Evolutionary conservation across 2,888 invertebrate genomes (phyloP).

Genomic region (Cepaea hortensis): DNA sequence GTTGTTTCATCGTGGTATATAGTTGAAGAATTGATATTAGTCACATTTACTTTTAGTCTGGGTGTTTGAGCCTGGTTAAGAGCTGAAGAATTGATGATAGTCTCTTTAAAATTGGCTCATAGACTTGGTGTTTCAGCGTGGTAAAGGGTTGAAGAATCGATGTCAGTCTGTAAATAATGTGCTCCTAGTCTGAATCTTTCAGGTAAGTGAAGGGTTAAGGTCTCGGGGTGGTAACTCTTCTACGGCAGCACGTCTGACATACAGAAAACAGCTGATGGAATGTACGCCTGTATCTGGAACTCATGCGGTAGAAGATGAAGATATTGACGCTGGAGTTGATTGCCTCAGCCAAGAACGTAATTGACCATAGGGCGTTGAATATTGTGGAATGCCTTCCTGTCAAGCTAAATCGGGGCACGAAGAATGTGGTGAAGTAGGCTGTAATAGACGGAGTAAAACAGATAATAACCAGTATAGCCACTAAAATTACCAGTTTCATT

Average conservation of each 20-base stretch:
- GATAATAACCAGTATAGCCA: not conserved
- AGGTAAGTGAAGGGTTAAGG: no score
- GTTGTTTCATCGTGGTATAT: no score
- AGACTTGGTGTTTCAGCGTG: no score
- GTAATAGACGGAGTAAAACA: conserved; percentile 1
- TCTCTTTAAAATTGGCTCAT: no score
- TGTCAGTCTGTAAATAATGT: no score
- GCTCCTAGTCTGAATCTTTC: no score
- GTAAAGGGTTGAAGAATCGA: no score
- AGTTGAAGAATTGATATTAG: no score
- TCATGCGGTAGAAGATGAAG: conserved; percentile 11
- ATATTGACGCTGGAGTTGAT: conserved; percentile 22
- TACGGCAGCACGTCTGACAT: not conserved
- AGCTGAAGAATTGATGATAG: no score
- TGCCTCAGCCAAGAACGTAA: conserved; percentile 17
- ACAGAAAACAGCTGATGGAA: not conserved
- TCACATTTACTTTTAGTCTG: no score
- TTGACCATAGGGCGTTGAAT: not conserved
- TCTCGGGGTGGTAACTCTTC: no score
- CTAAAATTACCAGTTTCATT: not conserved
- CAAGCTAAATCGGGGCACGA: not conserved
- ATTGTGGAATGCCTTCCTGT: conserved; percentile 1
- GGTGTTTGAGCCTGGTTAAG: no score
- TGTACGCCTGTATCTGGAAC: not conserved
- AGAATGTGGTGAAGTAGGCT: not conserved